These are phyloP conservation scores for Tyto alba DNA, from an alignment of 2,113 vertebrate species.

Conservation along the genomic window DNA sequence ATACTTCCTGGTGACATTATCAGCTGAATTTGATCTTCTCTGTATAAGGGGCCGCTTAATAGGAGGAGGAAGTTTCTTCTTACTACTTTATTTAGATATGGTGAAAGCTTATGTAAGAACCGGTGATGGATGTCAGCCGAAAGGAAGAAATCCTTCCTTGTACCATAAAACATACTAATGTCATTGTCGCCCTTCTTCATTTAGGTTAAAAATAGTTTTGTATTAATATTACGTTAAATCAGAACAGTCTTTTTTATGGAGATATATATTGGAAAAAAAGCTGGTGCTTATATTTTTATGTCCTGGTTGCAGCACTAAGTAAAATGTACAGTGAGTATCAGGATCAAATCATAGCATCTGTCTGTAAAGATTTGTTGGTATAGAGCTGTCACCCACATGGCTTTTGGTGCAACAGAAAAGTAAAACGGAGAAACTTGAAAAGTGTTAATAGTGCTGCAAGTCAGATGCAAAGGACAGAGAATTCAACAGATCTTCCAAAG, in stretches of 20 bases:
- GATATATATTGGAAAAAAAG: background rate
- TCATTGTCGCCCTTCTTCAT: background rate
- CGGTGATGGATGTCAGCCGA: background rate
- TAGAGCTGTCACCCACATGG: constrained; percentile 9
- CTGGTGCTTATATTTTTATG: background rate
- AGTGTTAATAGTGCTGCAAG: background rate
- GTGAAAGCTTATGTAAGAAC: background rate
- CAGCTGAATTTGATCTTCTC: background rate
- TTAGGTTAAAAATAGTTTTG: background rate
- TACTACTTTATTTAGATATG: background rate
- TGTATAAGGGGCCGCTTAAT: background rate
- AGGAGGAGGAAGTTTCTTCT: background rate
- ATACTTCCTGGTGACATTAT: background rate
- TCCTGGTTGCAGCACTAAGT: background rate
- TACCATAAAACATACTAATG: background rate
- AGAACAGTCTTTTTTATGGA: background rate
- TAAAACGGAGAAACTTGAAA: constrained; percentile 6
- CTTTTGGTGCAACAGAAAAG: constrained; percentile 16
- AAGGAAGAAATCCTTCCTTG: background rate
- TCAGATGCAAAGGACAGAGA: background rate
- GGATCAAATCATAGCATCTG: constrained; percentile 24
- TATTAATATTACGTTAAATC: background rate
- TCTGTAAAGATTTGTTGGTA: constrained; percentile 23
- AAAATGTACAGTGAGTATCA: constrained; percentile 13
- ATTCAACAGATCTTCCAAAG: background rate